Conservation (phyloP, 2,888 invertebrate species). For the Fragum whitleyi region DNA sequence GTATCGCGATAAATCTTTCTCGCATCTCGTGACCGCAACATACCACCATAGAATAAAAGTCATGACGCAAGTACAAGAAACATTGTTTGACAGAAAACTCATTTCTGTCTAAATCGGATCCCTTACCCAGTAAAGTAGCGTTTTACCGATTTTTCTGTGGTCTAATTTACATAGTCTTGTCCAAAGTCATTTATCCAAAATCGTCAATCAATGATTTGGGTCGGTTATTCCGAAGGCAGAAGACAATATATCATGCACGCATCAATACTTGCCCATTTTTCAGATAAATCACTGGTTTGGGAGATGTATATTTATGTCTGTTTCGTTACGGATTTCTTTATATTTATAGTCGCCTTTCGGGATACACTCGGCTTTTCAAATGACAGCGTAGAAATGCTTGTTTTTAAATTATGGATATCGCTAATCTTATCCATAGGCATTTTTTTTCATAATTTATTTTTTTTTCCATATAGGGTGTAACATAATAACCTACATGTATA, state of each 20-base stretch:
- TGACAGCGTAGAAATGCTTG: too few relatives aligned
- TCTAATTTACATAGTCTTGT: conserved; percentile 20
- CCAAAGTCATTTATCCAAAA: conserved; percentile 11
- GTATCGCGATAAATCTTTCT: too few relatives aligned
- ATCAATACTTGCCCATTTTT: not conserved
- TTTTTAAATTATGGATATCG: too few relatives aligned
- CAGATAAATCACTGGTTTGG: not conserved
- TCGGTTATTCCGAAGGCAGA: not conserved
- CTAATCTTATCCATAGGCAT: too few relatives aligned
- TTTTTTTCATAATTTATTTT: too few relatives aligned
- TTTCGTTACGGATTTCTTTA: too few relatives aligned
- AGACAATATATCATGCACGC: conserved; percentile 4
- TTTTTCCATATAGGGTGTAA: too few relatives aligned
- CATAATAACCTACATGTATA: too few relatives aligned
- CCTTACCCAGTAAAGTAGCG: not conserved
- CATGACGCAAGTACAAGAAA: not conserved
- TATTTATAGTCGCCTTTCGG: too few relatives aligned
- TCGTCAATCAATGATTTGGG: conserved; percentile 12
- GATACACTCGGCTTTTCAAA: too few relatives aligned
- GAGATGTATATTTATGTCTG: not conserved
- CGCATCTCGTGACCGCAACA: too few relatives aligned
- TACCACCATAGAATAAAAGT: too few relatives aligned
- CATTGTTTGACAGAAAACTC: not conserved
- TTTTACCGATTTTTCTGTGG: conserved; percentile 14
- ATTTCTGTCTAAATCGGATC: not conserved